Conservation (phyloP, 2,113 vertebrate species). For the Sapayoa aenigma region DNA sequence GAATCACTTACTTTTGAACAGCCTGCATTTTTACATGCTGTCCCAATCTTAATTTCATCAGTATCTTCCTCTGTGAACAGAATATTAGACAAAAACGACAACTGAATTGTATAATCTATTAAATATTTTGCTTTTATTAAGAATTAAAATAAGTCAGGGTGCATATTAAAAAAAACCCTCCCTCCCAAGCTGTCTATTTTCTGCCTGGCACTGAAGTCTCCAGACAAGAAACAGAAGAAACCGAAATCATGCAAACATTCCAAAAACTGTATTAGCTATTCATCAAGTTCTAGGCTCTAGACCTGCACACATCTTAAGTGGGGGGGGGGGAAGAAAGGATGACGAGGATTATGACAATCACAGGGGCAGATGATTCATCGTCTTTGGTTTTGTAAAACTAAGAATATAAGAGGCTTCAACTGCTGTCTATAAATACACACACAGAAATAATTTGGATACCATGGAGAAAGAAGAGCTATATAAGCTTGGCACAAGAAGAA, state of each 20-base stretch:
- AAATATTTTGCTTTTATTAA: neutral
- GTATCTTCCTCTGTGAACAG: slow-evolving; percentile 83
- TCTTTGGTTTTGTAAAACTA: neutral
- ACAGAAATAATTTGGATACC: neutral
- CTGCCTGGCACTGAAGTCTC: neutral
- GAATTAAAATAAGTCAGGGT: neutral
- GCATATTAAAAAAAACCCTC: neutral
- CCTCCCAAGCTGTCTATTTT: neutral
- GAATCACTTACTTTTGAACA: slow-evolving; percentile 84
- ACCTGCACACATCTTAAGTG: neutral
- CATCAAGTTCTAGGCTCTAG: neutral
- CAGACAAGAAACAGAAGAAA: neutral
- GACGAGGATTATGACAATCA: neutral
- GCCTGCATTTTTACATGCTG: slow-evolving; percentile 90
- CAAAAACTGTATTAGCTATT: neutral
- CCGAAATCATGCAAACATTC: neutral
- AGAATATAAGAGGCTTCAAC: neutral
- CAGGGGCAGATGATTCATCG: neutral
- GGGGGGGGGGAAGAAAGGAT: neutral
- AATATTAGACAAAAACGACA: neutral
- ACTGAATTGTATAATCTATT: neutral
- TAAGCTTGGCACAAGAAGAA: neutral
- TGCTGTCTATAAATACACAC: neutral
- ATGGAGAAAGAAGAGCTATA: neutral
- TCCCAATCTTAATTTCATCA: slow-evolving; percentile 91